Percentiles rank a stretch among this genome's conserved stretches.
phyloP scores from a whole-genome alignment of 2,797 vertebrate species.

The Ispidina lecontei region DNA sequence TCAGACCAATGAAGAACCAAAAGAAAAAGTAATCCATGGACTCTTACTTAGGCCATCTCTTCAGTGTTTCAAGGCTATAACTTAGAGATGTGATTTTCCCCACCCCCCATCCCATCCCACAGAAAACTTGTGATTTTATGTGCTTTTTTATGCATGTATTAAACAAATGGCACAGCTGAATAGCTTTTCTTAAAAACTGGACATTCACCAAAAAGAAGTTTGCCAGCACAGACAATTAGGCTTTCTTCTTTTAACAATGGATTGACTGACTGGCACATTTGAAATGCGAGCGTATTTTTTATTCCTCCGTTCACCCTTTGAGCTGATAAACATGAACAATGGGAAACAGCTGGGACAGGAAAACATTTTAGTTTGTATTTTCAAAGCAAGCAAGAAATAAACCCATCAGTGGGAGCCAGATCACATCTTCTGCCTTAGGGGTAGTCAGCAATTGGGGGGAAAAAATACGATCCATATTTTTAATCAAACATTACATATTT shows the following conservation, averaged over 20 bases:
- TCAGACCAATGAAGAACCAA: not conserved
- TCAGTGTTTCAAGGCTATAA: slow-evolving; percentile 26
- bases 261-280: slow-evolving; percentile 86
- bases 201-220: slow-evolving; percentile 87
- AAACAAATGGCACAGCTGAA: slow-evolving; percentile 88
- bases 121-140: slow-evolving; percentile 82
- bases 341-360: slow-evolving; percentile 87
- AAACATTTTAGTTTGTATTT: slow-evolving; percentile 86
- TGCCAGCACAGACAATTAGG: slow-evolving; percentile 86
- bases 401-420: slow-evolving; percentile 81
- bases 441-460: slow-evolving; percentile 77
- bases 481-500: slow-evolving; percentile 89
- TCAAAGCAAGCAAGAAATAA: slow-evolving; percentile 86
- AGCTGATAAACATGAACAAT: slow-evolving; percentile 88
- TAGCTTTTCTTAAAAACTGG: slow-evolving; percentile 89
- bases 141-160: slow-evolving; percentile 83
- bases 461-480: slow-evolving; percentile 87
- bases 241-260: slow-evolving; percentile 87
- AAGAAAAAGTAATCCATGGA: not conserved
- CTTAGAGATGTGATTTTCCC: slow-evolving; percentile 38
- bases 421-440: slow-evolving; percentile 83
- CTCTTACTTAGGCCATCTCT: not conserved
- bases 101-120: slow-evolving; percentile 23
- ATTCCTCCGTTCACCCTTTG: slow-evolving; percentile 84
- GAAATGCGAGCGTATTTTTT: slow-evolving; percentile 84